Percentiles rank a stretch among this genome's conserved stretches.
Conservation (phyloP, 2,888 invertebrate genomes). For the Conistra vaccinii region DNA sequence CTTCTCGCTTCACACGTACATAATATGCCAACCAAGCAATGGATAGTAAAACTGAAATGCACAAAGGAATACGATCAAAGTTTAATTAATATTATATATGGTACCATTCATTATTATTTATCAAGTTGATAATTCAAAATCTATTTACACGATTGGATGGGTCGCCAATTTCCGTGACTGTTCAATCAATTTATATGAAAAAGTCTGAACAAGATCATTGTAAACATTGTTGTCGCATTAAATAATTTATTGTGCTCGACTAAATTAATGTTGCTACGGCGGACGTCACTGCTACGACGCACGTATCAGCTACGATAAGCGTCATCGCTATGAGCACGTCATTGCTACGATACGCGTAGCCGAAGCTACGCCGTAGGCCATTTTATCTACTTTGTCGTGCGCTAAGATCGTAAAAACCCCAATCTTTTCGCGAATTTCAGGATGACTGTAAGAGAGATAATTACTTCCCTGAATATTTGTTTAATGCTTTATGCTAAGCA, state of each 20-base stretch:
- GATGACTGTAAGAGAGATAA: neutral
- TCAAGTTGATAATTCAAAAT: conserved; percentile 18
- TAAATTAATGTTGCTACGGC: neutral
- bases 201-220: neutral
- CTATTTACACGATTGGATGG: conserved; percentile 7
- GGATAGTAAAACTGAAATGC: conserved; percentile 14
- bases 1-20: conserved; percentile 12
- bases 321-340: conserved; percentile 26
- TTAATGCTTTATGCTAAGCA: neutral
- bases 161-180: neutral
- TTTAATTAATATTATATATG: conserved; percentile 15
- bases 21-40: neutral
- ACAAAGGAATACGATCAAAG: conserved; percentile 7
- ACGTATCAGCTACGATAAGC: conserved; percentile 7
- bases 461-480: neutral
- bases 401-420: too few relatives aligned
- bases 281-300: conserved; percentile 29
- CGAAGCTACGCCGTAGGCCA: conserved; percentile 20
- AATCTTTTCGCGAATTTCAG: neutral
- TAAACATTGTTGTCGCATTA: neutral
- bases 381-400: neutral
- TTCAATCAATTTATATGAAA: neutral
- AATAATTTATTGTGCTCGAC: neutral
- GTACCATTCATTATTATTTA: conserved; percentile 19
- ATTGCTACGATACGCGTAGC: conserved; percentile 30